These are phyloP conservation scores for Cabera pusaria DNA, from an alignment of 2,888 invertebrate species.

Conservation along the genomic window DNA sequence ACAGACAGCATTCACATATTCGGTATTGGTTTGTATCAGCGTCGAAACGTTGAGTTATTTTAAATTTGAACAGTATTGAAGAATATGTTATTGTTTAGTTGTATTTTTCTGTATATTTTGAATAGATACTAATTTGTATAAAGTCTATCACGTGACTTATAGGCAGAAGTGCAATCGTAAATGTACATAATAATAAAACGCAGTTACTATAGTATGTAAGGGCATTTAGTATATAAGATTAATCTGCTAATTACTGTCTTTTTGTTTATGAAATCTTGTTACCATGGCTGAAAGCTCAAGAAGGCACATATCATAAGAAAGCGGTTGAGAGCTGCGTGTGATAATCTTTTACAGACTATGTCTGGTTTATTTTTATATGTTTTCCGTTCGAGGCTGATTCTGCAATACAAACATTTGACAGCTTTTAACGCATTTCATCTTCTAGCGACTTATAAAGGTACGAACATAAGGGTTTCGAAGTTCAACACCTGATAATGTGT, in stretches of 20 bases:
- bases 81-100: conserved; percentile 35
- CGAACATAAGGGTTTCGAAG: neutral
- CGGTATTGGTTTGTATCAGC: conserved; percentile 30
- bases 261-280: conserved; percentile 54
- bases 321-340: conserved; percentile 44
- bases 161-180: conserved; percentile 53
- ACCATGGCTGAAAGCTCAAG: conserved; percentile 74
- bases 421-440: conserved; percentile 18
- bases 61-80: conserved; percentile 52
- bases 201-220: conserved; percentile 52
- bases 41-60: conserved; percentile 33
- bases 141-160: conserved; percentile 45
- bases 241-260: conserved; percentile 34
- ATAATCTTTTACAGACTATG: conserved; percentile 42
- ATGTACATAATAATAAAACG: conserved; percentile 69
- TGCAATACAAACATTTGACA: conserved; percentile 33
- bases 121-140: conserved; percentile 22
- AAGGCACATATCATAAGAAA: conserved; percentile 68
- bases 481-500: too few relatives aligned
- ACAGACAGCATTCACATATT: conserved; percentile 39
- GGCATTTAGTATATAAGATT: conserved; percentile 42
- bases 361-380: conserved; percentile 44
- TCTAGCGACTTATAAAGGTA: conserved; percentile 8
- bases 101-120: conserved; percentile 57
- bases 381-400: conserved; percentile 44